Evolutionary conservation across 2,797 vertebrate genomes (phyloP).

Genomic region (Eulemur rubriventer): DNA sequence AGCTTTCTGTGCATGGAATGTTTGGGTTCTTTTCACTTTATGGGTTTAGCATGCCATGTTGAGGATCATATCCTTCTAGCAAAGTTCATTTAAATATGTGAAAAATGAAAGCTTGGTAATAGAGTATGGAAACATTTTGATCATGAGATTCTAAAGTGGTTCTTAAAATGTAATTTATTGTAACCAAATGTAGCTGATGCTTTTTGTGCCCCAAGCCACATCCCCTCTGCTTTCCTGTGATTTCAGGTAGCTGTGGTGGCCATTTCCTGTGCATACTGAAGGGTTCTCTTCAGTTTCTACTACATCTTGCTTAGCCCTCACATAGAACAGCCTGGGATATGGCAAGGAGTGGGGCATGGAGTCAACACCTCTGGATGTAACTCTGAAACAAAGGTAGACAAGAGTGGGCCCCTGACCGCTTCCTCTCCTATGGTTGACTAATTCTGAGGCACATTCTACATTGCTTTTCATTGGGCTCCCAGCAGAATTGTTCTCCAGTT

Average conservation of each 20-base stretch:
- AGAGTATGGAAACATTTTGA: slow-evolving; percentile 12
- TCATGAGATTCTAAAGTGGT: not conserved
- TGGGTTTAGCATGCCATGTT: not conserved
- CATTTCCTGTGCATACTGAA: not conserved
- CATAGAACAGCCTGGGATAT: not conserved
- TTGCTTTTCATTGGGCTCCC: not conserved
- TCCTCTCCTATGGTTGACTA: not conserved
- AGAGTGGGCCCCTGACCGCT: not conserved
- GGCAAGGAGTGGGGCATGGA: not conserved
- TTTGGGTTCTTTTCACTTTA: not conserved
- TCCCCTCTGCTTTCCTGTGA: not conserved
- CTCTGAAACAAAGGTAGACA: not conserved
- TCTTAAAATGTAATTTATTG: slow-evolving; percentile 1
- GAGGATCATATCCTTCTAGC: not conserved
- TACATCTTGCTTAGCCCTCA: not conserved
- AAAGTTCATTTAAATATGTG: slow-evolving; percentile 7
- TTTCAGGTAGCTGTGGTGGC: not conserved
- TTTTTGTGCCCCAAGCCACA: not conserved
- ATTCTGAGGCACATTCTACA: not conserved
- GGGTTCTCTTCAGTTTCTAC: not conserved
- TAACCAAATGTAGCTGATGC: not conserved
- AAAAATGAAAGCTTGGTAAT: slow-evolving; percentile 7
- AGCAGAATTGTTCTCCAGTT: not conserved
- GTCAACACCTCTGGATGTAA: not conserved
- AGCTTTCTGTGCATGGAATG: not conserved